Evolutionary conservation across 2,888 invertebrate species (phyloP), one percentile per base, ranked within the genome.

Genomic region (Melangyna quadrimaculata): DNA sequence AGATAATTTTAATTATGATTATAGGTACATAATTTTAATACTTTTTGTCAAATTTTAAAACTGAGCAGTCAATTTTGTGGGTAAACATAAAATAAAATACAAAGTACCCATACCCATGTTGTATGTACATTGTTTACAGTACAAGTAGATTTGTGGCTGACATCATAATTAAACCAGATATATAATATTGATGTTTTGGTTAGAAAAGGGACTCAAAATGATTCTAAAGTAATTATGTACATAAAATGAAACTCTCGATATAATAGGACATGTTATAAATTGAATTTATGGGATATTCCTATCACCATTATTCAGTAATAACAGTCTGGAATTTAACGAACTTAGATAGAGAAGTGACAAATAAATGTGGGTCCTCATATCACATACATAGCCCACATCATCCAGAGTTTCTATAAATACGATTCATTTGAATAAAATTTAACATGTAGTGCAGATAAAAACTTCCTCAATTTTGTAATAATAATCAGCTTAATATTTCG

Each of bases 401-500:
- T 57, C 17, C 29, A 9, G 27, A 17, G 7, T 8, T n/a, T 8
- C 24, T 24, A 12, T 48, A 22, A 9, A 53, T 14, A 0, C 27
- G 2, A 1, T 53, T 10, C 5, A 1, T 53, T 10, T 10, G 17
- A 55, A 10, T 55, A 19, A 10, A 17, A 32, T 17, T 29, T 29
- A 0, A 3, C 8, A 22, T 17, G 3, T 12, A 22, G 3, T 40
- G 8, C 12, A 35, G 2, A 59, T 22, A n/a, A 1, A 40, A 24
- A 40, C 24, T 24, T 61, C 61, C 10, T 19, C 37, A 27, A 24
- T 40, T 24, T 61, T 40, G 12, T 29, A 51, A 40, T 10, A 77
- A 59, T 73, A 82, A 78, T 78, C 82, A 61, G 82, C 82, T 82
- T 73, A 82, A 73, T 67, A 59, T 67, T 77, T 61, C 17, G 40